These are phyloP conservation scores for Ypsolopha scabrella DNA, from an alignment of 2,888 invertebrate genomes.

Conservation along the genomic window DNA sequence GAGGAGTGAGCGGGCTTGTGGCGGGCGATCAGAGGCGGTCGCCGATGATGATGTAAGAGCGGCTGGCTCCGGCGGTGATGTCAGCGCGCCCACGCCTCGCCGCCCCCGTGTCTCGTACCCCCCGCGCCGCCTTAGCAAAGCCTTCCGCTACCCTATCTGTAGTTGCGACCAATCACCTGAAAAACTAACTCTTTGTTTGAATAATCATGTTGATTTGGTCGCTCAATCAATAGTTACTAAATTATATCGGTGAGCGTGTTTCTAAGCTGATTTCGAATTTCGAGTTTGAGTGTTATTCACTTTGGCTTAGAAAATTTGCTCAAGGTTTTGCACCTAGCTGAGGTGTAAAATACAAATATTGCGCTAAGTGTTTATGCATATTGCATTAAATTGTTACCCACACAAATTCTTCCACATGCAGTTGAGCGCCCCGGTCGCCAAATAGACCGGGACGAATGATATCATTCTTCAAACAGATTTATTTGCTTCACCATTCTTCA, in stretches of 20 bases:
- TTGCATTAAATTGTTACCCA: constrained; percentile 9
- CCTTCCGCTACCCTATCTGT: constrained; percentile 47
- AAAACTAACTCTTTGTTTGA: too few species aligned
- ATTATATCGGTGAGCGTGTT: too few species aligned
- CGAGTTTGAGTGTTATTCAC: too few species aligned
- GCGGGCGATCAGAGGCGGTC: constrained; percentile 39
- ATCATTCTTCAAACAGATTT: constrained; percentile 1
- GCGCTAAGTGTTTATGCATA: constrained; percentile 7
- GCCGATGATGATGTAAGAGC: constrained; percentile 59
- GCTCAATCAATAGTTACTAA: too few species aligned
- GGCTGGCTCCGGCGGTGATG: constrained; percentile 62
- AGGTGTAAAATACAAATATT: constrained; percentile 9
- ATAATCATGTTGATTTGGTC: too few species aligned
- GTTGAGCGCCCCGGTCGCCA: constrained; percentile 23
- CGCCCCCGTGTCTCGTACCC: constrained; percentile 21
- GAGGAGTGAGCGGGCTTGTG: constrained; percentile 26
- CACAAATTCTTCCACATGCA: constrained; percentile 27
- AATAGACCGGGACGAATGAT: constrained; percentile 28
- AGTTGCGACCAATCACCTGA: background rate
- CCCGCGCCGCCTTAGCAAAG: constrained; percentile 31
- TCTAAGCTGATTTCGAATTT: too few species aligned
- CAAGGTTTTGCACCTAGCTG: constrained; percentile 1
- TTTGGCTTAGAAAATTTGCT: background rate
- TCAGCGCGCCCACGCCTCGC: constrained; percentile 57
- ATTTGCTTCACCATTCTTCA: constrained; percentile 3